Evolutionary conservation across 2,888 invertebrate species (phyloP).

Genomic region (Calliphora vomitoria): DNA sequence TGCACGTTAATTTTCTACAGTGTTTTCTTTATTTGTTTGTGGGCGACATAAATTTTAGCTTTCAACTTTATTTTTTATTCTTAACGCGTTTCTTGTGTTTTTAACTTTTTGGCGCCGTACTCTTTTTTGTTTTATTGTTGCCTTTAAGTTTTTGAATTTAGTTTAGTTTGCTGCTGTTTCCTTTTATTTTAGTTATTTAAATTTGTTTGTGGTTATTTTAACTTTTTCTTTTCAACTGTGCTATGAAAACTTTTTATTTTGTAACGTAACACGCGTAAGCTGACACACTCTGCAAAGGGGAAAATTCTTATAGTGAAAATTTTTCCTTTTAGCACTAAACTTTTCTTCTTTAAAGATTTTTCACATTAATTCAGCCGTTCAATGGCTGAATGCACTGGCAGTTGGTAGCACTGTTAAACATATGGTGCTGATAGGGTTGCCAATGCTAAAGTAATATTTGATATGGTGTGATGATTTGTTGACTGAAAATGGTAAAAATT

Average conservation of each 20-base stretch:
- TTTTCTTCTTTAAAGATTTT: conserved; percentile 68
- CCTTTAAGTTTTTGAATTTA: conserved; percentile 8
- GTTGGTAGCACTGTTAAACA: no score
- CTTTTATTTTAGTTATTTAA: background rate
- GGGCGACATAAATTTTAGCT: background rate
- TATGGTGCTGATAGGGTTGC: no score
- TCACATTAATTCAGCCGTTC: conserved; percentile 57
- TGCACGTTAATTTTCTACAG: background rate
- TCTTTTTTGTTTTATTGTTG: conserved; percentile 7
- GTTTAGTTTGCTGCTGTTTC: conserved; percentile 9
- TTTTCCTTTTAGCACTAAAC: conserved; percentile 61
- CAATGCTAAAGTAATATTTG: no score
- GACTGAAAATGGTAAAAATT: no score
- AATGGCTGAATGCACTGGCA: background rate
- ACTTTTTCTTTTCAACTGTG: conserved; percentile 16
- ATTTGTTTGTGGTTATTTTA: conserved; percentile 17
- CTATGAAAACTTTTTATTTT: conserved; percentile 51
- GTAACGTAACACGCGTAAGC: conserved; percentile 71
- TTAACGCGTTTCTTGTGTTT: conserved; percentile 3
- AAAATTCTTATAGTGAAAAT: conserved; percentile 74
- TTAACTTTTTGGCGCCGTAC: conserved; percentile 60
- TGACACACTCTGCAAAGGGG: conserved; percentile 68
- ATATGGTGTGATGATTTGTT: no score
- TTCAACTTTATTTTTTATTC: conserved; percentile 2
- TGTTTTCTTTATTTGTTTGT: conserved; percentile 19